Evolutionary conservation across 1,140 invertebrate species (phyloP), one percentile per base, ranked within the genome.

Genomic region (Tetragonula clypearis): DNA sequence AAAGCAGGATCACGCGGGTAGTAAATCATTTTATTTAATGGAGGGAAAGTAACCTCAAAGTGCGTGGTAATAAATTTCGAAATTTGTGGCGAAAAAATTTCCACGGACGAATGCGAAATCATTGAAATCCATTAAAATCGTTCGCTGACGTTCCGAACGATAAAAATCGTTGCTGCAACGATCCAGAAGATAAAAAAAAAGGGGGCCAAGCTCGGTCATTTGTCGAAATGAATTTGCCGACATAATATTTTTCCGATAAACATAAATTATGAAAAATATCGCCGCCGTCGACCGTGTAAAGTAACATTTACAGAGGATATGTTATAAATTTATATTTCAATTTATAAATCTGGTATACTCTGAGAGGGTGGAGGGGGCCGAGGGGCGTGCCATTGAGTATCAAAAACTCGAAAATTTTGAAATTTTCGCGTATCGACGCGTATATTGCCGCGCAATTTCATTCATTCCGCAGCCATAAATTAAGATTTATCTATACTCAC

Each of bases 401-500:
- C 30, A 26, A 35, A 56, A 55, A 30, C 35, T 56, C 26, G n/a
- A 2, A 11, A 19, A 30, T 35, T 35, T 17, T 23, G 56, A 26
- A 62, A 49, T 74, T 81, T 30, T 21, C 55, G 26, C 35, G 35
- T 35, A 35, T 35, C 49, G 15, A n/a, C 21, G 41, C 21, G 41
- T 30, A 23, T 62, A 23, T 55, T 49, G 17, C 35, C 19, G 17
- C 15, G 35, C 41, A 21, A 35, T 75, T 75, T 82, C 55, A 65
- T 82, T 75, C 55, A 49, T 74, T 53, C 41, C 26, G 4, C 26
- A 0, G 19, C 23, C 17, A 30, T 83, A 77, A 68, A 83, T 83
- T 58, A 69, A 78, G 15, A 77, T 83, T 83, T 49, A 56, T 69
- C 30, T n/a, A 19, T 83, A 83, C 81, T 82, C 81, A 77, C 81